Evolutionary conservation across 2,113 vertebrate genomes (phyloP).

Genomic region (Xenopus borealis): DNA sequence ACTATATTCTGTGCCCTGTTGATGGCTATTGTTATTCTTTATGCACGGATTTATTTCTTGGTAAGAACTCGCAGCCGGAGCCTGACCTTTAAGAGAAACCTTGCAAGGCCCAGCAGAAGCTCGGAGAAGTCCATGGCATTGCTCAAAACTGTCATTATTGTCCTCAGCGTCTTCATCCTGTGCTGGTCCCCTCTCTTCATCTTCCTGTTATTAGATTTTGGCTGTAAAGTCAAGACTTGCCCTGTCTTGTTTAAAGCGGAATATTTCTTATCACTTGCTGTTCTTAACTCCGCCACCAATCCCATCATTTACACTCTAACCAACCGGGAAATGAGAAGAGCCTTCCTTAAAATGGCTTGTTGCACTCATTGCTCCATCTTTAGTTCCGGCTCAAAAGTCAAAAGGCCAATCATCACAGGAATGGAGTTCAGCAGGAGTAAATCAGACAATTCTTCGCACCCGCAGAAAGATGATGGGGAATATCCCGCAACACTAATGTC

Average conservation of each 20-base stretch:
- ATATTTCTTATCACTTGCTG: constrained; percentile 92
- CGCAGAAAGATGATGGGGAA: constrained; percentile 87
- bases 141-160: constrained; percentile 95
- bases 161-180: constrained; percentile 91
- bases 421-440: constrained; percentile 92
- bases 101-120: constrained; percentile 81
- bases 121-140: constrained; percentile 92
- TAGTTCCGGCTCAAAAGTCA: constrained; percentile 70
- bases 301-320: constrained; percentile 97
- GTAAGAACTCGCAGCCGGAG: constrained; percentile 89
- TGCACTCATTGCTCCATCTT: constrained; percentile 71
- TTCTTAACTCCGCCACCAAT: constrained; percentile 95
- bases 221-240: constrained; percentile 80
- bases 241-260: constrained; percentile 85
- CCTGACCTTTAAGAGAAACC: constrained; percentile 85
- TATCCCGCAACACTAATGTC: constrained; percentile 83
- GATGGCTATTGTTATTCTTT: constrained; percentile 89
- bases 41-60: constrained; percentile 89
- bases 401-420: constrained; percentile 80
- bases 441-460: constrained; percentile 93
- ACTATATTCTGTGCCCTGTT: constrained; percentile 88
- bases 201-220: constrained; percentile 91
- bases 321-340: constrained; percentile 94
- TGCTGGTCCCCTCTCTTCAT: constrained; percentile 97
- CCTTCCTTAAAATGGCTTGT: constrained; percentile 85